phyloP scores from a whole-genome alignment of 2,113 vertebrate genomes.

The Catagonus wagneri region DNA sequence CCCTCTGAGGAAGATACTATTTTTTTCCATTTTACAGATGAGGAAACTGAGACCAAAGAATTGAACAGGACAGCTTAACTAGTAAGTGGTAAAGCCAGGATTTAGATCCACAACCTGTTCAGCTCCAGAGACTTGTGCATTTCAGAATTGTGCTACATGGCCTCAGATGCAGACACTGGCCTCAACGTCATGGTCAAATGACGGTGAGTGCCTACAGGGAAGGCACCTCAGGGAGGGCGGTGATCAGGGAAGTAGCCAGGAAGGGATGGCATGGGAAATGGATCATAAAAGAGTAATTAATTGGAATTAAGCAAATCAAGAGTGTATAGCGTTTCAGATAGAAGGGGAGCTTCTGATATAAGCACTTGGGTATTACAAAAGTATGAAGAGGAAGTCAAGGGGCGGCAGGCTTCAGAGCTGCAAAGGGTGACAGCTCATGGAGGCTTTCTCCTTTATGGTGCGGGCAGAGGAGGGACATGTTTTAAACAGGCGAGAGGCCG shows the following conservation, averaged over 20 bases:
- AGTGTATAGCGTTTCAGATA: background rate
- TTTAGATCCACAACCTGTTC: background rate
- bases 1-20: background rate
- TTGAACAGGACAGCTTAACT: background rate
- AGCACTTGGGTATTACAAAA: background rate
- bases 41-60: conserved; percentile 40
- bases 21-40: conserved; percentile 9
- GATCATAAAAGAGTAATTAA: background rate
- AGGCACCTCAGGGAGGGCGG: background rate
- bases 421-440: background rate
- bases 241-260: background rate
- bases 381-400: background rate
- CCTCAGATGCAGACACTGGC: background rate
- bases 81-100: background rate
- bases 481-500: background rate
- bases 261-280: background rate
- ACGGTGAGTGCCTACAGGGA: background rate
- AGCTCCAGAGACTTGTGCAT: background rate
- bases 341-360: background rate
- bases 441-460: background rate
- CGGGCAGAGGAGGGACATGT: background rate
- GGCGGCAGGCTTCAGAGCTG: background rate
- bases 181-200: background rate
- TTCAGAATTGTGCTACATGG: background rate
- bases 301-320: background rate